Percentiles rank a stretch among this genome's conserved stretches.
Conservation (phyloP, 2,797 vertebrate genomes). For the Tiaroga cobitis region DNA sequence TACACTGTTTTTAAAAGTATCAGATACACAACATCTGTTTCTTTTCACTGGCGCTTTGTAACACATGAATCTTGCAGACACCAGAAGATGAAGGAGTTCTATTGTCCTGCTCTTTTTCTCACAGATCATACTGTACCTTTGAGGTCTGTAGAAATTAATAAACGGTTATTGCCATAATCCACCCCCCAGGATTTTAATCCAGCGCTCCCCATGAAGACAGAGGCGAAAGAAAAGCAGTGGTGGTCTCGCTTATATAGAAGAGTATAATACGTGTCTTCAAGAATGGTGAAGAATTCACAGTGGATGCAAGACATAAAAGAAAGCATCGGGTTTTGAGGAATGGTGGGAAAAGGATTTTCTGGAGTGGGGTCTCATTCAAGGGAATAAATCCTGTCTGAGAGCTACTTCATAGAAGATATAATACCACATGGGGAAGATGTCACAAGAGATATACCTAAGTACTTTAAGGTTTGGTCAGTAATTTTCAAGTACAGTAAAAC, state of each 20-base stretch:
- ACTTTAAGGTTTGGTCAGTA: background rate
- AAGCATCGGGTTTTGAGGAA: slow-evolving; percentile 39
- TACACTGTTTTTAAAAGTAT: slow-evolving; percentile 48
- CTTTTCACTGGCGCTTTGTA: slow-evolving; percentile 34
- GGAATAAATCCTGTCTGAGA: slow-evolving; percentile 44
- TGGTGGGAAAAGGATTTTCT: slow-evolving; percentile 43
- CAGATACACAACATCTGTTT: slow-evolving; percentile 47
- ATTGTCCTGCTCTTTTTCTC: slow-evolving; percentile 48
- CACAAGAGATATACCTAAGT: background rate
- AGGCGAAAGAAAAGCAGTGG: slow-evolving; percentile 41
- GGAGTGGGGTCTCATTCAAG: slow-evolving; percentile 36
- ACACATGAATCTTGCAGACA: slow-evolving; percentile 45
- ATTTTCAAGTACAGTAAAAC: background rate
- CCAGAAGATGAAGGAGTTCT: slow-evolving; percentile 34
- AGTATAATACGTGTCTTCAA: slow-evolving; percentile 51
- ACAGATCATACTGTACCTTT: slow-evolving; percentile 55
- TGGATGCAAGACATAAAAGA: slow-evolving; percentile 49
- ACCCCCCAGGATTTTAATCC: slow-evolving; percentile 60
- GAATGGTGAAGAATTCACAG: slow-evolving; percentile 51
- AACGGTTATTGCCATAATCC: slow-evolving; percentile 63
- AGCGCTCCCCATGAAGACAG: slow-evolving; percentile 43
- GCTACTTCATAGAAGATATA: slow-evolving; percentile 19
- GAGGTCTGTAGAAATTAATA: slow-evolving; percentile 57
- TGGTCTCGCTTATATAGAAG: slow-evolving; percentile 52
- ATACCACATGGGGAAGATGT: background rate